Evolutionary conservation across 2,888 invertebrate genomes (phyloP).

Genomic region (Poecilobothrus nobilitatus): DNA sequence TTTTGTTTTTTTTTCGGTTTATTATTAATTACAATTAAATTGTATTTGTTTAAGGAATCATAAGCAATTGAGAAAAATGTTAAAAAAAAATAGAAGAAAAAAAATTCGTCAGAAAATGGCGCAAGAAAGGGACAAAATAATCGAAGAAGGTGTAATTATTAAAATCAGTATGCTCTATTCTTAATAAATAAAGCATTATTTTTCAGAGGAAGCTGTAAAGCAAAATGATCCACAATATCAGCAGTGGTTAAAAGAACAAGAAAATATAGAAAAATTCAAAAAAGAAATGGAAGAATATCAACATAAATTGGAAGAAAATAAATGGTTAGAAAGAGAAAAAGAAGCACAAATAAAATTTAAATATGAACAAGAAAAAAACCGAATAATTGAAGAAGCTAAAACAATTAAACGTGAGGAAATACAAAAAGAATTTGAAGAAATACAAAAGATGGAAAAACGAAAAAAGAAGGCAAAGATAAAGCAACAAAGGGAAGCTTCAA

Average conservation of each 20-base stretch:
- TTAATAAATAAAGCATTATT: not conserved
- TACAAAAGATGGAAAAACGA: constrained; percentile 46
- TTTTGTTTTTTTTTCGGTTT: too few species aligned
- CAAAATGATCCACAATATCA: constrained; percentile 47
- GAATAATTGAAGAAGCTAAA: constrained; percentile 49
- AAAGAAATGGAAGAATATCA: constrained; percentile 49
- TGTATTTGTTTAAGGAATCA: constrained; percentile 10
- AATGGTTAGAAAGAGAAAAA: constrained; percentile 61
- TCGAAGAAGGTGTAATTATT: constrained; percentile 36
- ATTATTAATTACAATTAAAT: too few species aligned
- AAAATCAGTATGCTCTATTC: not conserved
- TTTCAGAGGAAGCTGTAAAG: constrained; percentile 39
- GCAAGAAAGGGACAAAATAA: constrained; percentile 47
- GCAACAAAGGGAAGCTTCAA: constrained; percentile 30
- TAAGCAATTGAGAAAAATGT: constrained; percentile 62
- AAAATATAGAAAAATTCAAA: constrained; percentile 47
- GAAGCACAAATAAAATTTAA: constrained; percentile 57
- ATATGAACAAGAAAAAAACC: constrained; percentile 51
- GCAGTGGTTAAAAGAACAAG: constrained; percentile 48
- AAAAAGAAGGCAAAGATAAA: constrained; percentile 44
- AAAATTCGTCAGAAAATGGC: constrained; percentile 55
- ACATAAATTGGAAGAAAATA: constrained; percentile 50
- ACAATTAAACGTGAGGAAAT: constrained; percentile 53
- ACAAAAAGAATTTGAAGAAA: constrained; percentile 59
- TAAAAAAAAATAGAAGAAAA: constrained; percentile 64